Conservation (phyloP, 2,113 vertebrate genomes). For the Neotoma lepida region DNA sequence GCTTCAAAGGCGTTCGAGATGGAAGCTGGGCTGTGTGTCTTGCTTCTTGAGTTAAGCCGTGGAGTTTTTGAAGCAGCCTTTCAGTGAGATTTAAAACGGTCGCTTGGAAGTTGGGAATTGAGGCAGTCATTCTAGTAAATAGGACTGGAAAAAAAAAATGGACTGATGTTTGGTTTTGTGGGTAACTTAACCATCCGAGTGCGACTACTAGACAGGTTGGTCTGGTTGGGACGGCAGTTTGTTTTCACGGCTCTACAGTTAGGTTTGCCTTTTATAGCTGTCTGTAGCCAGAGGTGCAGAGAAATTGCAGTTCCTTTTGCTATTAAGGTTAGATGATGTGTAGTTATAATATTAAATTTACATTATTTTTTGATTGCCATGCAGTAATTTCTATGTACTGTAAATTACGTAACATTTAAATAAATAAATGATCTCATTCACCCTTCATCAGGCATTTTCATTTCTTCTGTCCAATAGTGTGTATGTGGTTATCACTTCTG, state of each 20-base stretch:
- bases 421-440: slow-evolving; percentile 7
- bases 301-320: background rate
- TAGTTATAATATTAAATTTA: background rate
- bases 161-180: background rate
- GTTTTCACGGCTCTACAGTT: background rate
- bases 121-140: background rate
- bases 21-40: background rate
- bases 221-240: background rate
- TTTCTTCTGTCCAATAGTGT: background rate
- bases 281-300: background rate
- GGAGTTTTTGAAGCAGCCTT: background rate
- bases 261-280: background rate
- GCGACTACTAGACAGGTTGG: no score
- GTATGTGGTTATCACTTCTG: background rate
- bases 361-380: background rate
- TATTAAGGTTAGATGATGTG: background rate
- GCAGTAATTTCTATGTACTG: background rate
- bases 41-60: background rate
- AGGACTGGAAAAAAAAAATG: background rate
- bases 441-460: background rate
- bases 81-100: background rate
- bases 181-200: background rate
- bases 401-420: background rate
- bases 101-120: background rate
- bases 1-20: background rate